These are phyloP conservation scores for Mus caroli DNA, from an alignment of 2,797 vertebrate species.

Conservation along the genomic window DNA sequence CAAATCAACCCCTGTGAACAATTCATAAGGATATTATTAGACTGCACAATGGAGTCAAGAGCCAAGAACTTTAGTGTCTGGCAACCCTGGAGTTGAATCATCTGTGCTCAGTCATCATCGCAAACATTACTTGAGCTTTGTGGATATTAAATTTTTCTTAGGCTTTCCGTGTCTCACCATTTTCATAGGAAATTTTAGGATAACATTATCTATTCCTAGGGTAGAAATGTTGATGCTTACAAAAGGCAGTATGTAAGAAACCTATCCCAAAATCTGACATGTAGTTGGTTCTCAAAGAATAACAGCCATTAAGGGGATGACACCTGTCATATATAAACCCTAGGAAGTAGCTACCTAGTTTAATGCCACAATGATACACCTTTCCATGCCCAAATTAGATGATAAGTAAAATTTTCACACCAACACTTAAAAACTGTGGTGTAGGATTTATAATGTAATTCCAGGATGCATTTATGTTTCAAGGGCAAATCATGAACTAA, in stretches of 20 bases:
- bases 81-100: not conserved
- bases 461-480: not conserved
- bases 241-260: not conserved
- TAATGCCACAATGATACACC: not conserved
- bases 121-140: not conserved
- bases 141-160: not conserved
- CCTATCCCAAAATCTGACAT: not conserved
- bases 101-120: not conserved
- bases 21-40: not conserved
- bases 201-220: not conserved
- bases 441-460: not conserved
- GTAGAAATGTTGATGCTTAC: not conserved
- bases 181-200: not conserved
- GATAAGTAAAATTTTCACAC: not conserved
- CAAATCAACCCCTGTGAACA: conserved; percentile 19
- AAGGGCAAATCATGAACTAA: not conserved
- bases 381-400: not conserved
- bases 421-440: not conserved
- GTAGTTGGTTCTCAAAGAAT: not conserved
- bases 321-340: not conserved
- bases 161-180: not conserved
- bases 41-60: not conserved
- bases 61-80: not conserved
- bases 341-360: not conserved
- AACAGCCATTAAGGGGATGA: not conserved